Conservation (phyloP, 2,797 vertebrate species). For the Sebastes trivittatus region DNA sequence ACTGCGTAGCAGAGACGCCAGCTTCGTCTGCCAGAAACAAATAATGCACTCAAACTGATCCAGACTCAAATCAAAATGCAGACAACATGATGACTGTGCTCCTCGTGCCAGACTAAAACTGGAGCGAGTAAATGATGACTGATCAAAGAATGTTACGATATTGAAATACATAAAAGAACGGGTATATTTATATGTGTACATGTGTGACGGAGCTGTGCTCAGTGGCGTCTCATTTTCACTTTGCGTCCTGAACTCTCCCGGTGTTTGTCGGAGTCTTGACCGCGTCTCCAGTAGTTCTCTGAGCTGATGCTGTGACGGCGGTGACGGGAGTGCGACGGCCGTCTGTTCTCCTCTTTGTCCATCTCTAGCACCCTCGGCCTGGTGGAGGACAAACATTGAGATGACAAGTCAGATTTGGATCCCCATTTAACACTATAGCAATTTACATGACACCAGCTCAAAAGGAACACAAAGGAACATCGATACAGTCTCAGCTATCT, state of each 20-base stretch:
- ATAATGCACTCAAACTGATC: neutral
- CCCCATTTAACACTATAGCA: neutral
- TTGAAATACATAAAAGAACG: slow-evolving; percentile 51
- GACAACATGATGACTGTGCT: slow-evolving; percentile 33
- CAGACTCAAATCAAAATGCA: slow-evolving; percentile 50
- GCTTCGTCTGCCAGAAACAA: slow-evolving; percentile 34
- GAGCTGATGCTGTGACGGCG: slow-evolving; percentile 87
- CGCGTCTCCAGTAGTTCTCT: slow-evolving; percentile 92
- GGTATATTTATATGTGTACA: slow-evolving; percentile 34
- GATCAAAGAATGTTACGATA: slow-evolving; percentile 45
- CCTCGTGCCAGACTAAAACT: slow-evolving; percentile 40
- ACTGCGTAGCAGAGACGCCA: slow-evolving; percentile 42
- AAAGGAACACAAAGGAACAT: neutral
- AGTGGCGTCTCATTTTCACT: slow-evolving; percentile 97
- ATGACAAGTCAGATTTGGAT: neutral
- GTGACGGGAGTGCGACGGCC: slow-evolving; percentile 78
- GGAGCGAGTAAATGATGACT: slow-evolving; percentile 27
- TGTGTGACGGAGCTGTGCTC: slow-evolving; percentile 63
- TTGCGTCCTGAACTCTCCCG: slow-evolving; percentile 87
- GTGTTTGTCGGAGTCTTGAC: slow-evolving; percentile 86
- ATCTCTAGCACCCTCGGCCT: slow-evolving; percentile 97
- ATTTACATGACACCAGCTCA: neutral
- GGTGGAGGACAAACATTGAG: neutral
- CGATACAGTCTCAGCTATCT: neutral
- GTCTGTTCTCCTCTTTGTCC: slow-evolving; percentile 98